phyloP scores from a whole-genome alignment of 2,888 invertebrate species.

The Macropis europaea region DNA sequence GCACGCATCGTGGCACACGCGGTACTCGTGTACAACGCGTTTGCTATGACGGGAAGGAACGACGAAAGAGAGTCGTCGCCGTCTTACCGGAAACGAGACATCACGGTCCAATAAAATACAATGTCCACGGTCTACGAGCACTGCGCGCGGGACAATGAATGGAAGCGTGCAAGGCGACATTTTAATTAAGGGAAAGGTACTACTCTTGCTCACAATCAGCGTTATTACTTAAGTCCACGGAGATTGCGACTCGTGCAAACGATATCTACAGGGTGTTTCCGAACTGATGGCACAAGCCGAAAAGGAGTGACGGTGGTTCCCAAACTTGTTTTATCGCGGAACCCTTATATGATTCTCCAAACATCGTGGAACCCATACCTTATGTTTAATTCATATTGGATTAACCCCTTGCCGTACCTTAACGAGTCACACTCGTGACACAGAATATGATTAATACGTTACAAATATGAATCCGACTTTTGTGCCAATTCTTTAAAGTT shows the following conservation, averaged over 20 bases:
- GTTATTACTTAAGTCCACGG: not conserved
- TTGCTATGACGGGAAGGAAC: conserved; percentile 12
- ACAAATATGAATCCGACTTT: no score
- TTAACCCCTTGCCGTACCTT: no score
- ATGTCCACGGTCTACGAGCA: not conserved
- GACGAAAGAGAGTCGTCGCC: not conserved
- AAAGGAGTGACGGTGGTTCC: no score
- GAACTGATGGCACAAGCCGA: no score
- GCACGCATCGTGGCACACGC: conserved; percentile 12
- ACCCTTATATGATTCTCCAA: no score
- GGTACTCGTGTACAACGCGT: conserved; percentile 17
- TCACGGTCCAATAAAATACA: conserved; percentile 40
- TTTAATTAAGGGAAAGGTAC: conserved; percentile 26
- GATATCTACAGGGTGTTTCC: no score
- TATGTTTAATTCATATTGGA: no score
- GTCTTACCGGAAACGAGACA: conserved; percentile 23
- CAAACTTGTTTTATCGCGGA: no score
- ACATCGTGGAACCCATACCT: no score
- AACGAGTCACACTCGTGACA: no score
- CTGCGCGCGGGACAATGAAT: not conserved
- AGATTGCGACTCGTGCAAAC: not conserved
- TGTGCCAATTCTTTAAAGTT: no score
- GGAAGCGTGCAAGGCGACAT: not conserved
- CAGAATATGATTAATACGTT: no score
- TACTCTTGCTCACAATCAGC: not conserved